Base-by-base conservation (phyloP, 2,888 invertebrate genomes). In the Brenthis ino region DNA sequence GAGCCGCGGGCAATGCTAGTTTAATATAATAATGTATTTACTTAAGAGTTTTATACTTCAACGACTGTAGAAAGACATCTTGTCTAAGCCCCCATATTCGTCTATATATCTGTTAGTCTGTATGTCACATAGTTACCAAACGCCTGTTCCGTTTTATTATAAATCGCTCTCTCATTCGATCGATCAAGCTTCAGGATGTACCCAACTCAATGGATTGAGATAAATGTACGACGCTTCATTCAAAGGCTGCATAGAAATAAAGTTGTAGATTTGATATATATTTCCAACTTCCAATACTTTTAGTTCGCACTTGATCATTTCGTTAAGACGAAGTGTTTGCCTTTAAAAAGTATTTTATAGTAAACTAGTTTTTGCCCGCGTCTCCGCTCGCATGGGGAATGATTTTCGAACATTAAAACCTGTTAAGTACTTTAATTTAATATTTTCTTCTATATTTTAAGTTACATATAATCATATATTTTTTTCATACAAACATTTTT, bases 131-230 rank as follows among this genome's bases (percentile, higher is more conserved):
- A 60, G 33, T 63, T 64, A 67, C 74, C 77, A 76, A 79, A 78
- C 72, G 76, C 70, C 74, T 72, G 76, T 75, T 74, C 75, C 79
- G 81, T 82, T 82, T 83, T 83, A 83, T 85, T 80, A 85, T 84
- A 82, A 84, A 85, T 84, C 77, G 81, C 75, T 77, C 75, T 75
- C 76, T 79, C 79, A 80, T 80, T 80, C 81, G 80, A 86, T 86
- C 85, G 82, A 85, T 86, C 85, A 83, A 77, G 77, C 81, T 79
- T 75, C 78, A 75, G 74, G 79, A 82, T 79, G 79, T 78, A 79
- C 77, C 76, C 79, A 76, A 78, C 81, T 79, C 83, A 84, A 83
- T 84, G 81, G 83, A 86, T 85, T 84, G 82, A 84, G 84, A 86
- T 84, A 82, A 85, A 85, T 85, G 79, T 80, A 74, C 70, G 66